Evolutionary conservation across 1,140 invertebrate species (phyloP).

Genomic region (Drosophila lowei): DNA sequence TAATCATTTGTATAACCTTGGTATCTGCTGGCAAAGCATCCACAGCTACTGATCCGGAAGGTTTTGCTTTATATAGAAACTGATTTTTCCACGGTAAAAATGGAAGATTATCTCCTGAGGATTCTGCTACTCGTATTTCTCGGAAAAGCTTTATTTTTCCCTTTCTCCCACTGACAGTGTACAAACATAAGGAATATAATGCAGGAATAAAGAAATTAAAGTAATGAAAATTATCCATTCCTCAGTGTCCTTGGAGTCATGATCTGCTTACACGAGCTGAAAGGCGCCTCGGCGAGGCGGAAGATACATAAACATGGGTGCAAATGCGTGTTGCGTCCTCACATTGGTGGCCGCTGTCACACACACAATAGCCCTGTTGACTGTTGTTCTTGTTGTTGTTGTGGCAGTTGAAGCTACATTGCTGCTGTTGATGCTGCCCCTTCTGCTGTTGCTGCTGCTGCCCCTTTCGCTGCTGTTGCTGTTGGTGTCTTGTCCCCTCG

Average conservation of each 20-base stretch:
- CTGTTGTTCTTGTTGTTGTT: conserved; percentile 30
- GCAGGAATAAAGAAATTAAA: not conserved
- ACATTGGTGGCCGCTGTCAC: conserved; percentile 18
- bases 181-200: too few species aligned
- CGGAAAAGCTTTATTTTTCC: too few species aligned
- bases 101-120: too few species aligned
- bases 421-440: not conserved
- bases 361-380: not conserved
- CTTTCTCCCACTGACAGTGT: too few species aligned
- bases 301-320: conserved; percentile 61
- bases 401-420: not conserved
- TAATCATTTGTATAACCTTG: too few species aligned
- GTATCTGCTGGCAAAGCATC: too few species aligned
- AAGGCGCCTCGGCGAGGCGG: conserved; percentile 4
- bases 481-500: conserved; percentile 32
- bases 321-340: conserved; percentile 65
- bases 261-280: conserved; percentile 7
- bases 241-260: not conserved
- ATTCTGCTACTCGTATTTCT: too few species aligned
- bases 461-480: conserved; percentile 17
- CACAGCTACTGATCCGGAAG: too few species aligned
- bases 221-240: conserved; percentile 5
- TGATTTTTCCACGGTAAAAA: too few species aligned
- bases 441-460: conserved; percentile 8
- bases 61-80: too few species aligned